phyloP scores from a whole-genome alignment of 2,797 vertebrate species.

The Pseudopleuronectes americanus region DNA sequence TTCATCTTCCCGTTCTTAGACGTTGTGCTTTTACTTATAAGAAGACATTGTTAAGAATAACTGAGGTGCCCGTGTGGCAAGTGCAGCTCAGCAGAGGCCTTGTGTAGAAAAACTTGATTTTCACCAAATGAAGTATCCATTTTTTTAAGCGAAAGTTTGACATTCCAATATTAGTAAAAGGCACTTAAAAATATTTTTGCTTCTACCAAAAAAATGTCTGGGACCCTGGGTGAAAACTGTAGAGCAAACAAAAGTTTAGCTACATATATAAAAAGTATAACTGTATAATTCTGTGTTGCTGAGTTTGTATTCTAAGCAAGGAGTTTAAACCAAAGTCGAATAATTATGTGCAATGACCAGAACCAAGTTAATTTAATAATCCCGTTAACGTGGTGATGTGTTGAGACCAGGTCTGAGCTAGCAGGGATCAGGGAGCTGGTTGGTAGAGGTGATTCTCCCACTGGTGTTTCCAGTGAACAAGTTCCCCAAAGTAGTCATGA shows the following conservation, averaged over 20 bases:
- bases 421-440: conserved; percentile 11
- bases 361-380: neutral
- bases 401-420: neutral
- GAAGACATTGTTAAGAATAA: neutral
- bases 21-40: neutral
- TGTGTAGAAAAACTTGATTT: too few relatives aligned
- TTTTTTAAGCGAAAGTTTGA: neutral
- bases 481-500: conserved; percentile 34
- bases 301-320: neutral
- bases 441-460: conserved; percentile 4
- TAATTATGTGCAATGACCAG: neutral
- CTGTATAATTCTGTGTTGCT: neutral
- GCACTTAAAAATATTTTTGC: neutral
- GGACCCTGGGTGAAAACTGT: neutral
- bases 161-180: neutral
- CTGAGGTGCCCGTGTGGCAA: neutral
- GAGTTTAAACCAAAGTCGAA: neutral
- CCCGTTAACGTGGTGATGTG: too few relatives aligned
- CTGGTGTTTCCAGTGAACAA: conserved; percentile 1
- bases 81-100: too few relatives aligned
- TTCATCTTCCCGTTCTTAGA: neutral
- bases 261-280: neutral
- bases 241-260: neutral
- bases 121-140: too few relatives aligned
- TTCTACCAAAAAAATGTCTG: conserved; percentile 1